Percentiles rank a stretch among this genome's conserved stretches.
Conservation (phyloP, 1,140 invertebrate species). For the Lethrus apterus region DNA sequence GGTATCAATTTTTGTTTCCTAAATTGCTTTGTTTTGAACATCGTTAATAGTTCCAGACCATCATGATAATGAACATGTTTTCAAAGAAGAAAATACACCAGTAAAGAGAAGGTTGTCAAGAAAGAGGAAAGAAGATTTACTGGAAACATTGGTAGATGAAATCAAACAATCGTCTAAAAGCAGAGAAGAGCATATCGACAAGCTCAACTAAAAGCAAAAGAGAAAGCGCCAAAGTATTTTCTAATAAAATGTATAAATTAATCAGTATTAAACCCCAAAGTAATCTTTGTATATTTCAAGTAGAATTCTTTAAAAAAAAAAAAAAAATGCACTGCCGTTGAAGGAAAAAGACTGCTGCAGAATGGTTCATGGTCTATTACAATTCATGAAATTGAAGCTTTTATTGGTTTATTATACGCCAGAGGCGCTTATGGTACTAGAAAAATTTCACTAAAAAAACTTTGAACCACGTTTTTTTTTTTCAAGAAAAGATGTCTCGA, state of each 20-base stretch:
- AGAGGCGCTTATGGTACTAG: not conserved
- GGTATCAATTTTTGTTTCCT: not conserved
- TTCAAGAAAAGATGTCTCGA: too few relatives aligned
- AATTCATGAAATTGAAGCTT: not conserved
- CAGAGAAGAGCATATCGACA: slow-evolving; percentile 5
- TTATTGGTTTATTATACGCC: not conserved
- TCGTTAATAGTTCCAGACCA: not conserved
- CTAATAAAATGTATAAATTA: not conserved
- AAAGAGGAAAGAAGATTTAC: not conserved
- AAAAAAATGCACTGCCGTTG: too few relatives aligned
- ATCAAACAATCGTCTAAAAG: not conserved
- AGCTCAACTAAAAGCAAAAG: not conserved
- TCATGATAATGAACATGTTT: not conserved
- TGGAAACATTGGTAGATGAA: not conserved
- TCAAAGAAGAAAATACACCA: not conserved
- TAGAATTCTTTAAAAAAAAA: too few relatives aligned
- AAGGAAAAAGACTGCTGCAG: too few relatives aligned
- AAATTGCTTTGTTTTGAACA: not conserved
- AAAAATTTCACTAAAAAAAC: too few relatives aligned
- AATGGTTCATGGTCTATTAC: not conserved
- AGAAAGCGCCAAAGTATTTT: not conserved
- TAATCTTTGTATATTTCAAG: too few relatives aligned
- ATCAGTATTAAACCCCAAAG: too few relatives aligned
- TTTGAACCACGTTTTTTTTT: too few relatives aligned
- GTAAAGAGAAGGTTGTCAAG: not conserved